A percentile compares a stretch with the other conserved stretches of the same genome.
phyloP scores from a whole-genome alignment of 2,888 invertebrate species.

The Maniola hyperantus region DNA sequence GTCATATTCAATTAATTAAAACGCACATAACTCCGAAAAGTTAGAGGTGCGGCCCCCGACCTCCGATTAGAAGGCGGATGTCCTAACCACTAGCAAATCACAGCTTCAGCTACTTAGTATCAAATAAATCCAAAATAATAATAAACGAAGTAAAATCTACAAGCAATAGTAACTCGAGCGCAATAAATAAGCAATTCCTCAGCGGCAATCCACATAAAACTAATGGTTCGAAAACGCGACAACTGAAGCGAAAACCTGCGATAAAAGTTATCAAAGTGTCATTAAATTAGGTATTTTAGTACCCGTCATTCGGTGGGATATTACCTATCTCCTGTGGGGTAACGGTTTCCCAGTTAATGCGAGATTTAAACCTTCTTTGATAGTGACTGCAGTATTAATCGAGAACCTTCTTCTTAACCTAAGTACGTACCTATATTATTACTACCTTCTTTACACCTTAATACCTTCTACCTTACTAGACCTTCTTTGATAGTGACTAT shows the following conservation, averaged over 20 bases:
- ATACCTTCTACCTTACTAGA: no score
- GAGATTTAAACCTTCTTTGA: slow-evolving; percentile 22
- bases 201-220: slow-evolving; percentile 79
- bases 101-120: no score
- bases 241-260: slow-evolving; percentile 77
- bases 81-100: no score
- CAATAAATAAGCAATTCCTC: slow-evolving; percentile 76
- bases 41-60: no score
- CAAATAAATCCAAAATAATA: no score
- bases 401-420: background rate
- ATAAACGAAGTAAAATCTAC: background rate
- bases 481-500: slow-evolving; percentile 13
- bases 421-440: no score
- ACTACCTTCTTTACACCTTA: no score
- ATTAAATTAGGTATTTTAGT: slow-evolving; percentile 76
- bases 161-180: slow-evolving; percentile 40
- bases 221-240: slow-evolving; percentile 78
- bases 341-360: slow-evolving; percentile 27
- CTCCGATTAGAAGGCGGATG: no score
- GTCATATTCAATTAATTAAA: no score
- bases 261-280: slow-evolving; percentile 82
- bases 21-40: no score
- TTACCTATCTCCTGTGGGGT: slow-evolving; percentile 45
- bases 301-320: slow-evolving; percentile 58
- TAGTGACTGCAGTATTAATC: slow-evolving; percentile 6